Conservation (phyloP, 2,797 vertebrate genomes). For the Notamacropus eugenii region DNA sequence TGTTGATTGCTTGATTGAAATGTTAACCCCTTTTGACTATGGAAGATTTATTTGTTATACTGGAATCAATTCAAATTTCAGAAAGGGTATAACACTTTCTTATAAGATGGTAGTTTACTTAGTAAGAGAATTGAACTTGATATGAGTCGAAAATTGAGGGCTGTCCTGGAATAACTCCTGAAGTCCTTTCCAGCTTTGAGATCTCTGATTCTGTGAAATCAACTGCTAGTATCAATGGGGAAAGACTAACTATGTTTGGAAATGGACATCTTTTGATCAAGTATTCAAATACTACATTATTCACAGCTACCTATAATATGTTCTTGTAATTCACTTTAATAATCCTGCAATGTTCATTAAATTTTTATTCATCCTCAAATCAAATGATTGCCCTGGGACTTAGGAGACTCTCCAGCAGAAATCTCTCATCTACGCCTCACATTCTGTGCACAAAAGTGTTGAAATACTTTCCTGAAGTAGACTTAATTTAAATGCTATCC, state of each 20-base stretch:
- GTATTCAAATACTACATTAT: neutral
- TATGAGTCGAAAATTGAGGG: neutral
- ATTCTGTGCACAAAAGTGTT: neutral
- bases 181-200: neutral
- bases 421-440: conserved; percentile 17
- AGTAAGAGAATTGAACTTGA: neutral
- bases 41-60: neutral
- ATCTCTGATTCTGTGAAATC: neutral
- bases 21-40: neutral
- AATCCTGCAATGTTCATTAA: neutral
- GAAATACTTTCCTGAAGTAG: conserved; percentile 25
- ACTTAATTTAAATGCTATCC: conserved; percentile 57
- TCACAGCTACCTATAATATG: neutral
- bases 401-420: neutral
- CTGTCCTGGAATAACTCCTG: neutral
- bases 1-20: neutral
- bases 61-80: neutral
- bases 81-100: neutral
- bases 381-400: neutral
- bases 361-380: neutral
- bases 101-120: neutral
- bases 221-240: neutral
- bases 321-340: neutral
- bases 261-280: neutral
- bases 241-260: neutral